Evolutionary conservation across 2,888 invertebrate species (phyloP), one percentile per base, ranked within the genome.

Genomic region (Drosophila neonasuta): DNA sequence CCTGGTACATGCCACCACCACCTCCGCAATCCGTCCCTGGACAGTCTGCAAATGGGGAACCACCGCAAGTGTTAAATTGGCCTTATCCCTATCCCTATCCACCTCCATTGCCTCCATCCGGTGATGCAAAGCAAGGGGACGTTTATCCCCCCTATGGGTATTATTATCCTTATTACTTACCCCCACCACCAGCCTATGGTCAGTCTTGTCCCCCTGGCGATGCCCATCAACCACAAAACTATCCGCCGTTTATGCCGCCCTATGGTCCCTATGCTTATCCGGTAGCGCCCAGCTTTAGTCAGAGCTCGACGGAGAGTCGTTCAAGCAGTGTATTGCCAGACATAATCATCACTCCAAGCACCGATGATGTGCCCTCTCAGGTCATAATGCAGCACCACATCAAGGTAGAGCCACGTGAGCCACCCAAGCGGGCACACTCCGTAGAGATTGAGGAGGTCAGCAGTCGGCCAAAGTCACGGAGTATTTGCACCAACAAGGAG

Each of bases 341-440:
- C 67, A 91, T 90, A 39, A 90, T 90, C 30, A 89, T 90, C 29
- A 91, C 90, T 0, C 89, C 88, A 20, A 89, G 88, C 72, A 85
- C 87, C 34, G 89, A 91, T 71, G 90, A 91, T 61, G 56, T 80
- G 61, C 87, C 89, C 45, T 88, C 89, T 2, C 78, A 88, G 71
- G 79, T 88, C 5, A 77, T 88, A 51, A 74, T 86, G 73, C 73
- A 87, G 32, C 87, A 86, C 41, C 85, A 88, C 51, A 85, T 87
- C 45, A 88, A 79, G 24, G 67, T 86, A 3, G 88, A 86, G 52
- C 77, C 83, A 7, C 73, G 81, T 2, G 77, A 87, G 24, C 61
- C 74, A 1, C 68, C 80, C 0, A 79, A 85, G 56, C 77, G 86
- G 1, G 74, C 80, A 9, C 78, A 77, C 46, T 86, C 88, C 5